These are phyloP conservation scores for Chrosomus eos DNA, from an alignment of 2,797 vertebrate genomes.

Conservation along the genomic window DNA sequence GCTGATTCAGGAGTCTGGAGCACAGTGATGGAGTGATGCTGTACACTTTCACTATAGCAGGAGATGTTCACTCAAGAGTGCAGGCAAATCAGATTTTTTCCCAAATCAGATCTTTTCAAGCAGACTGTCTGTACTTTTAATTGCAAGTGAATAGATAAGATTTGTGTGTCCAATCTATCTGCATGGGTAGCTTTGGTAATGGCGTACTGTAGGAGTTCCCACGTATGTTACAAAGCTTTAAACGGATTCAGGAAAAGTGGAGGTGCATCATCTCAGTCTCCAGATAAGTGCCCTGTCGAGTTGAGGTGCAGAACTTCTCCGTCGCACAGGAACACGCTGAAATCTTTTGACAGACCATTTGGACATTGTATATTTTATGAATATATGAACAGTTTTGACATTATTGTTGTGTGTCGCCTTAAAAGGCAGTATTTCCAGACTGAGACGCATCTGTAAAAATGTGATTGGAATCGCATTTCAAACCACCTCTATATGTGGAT, in stretches of 20 bases:
- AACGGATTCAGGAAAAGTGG: not conserved
- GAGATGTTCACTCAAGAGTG: not conserved
- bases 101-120: too few relatives aligned
- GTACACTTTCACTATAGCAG: not conserved
- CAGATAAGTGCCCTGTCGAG: not conserved
- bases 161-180: not conserved
- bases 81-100: not conserved
- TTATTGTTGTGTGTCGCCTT: not conserved
- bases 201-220: not conserved
- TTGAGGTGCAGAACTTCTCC: not conserved
- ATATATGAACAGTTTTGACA: not conserved
- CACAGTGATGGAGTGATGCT: not conserved
- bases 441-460: not conserved
- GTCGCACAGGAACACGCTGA: not conserved
- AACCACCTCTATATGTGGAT: not conserved
- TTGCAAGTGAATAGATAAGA: not conserved
- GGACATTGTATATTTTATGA: not conserved
- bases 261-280: not conserved
- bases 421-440: not conserved
- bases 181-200: not conserved
- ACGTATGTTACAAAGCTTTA: not conserved
- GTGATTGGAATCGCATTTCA: not conserved
- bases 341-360: not conserved
- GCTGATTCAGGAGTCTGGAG: constrained; percentile 16
- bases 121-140: not conserved